These are phyloP conservation scores for Radopholus similis DNA, from an alignment of 1,140 invertebrate species.

Conservation along the genomic window DNA sequence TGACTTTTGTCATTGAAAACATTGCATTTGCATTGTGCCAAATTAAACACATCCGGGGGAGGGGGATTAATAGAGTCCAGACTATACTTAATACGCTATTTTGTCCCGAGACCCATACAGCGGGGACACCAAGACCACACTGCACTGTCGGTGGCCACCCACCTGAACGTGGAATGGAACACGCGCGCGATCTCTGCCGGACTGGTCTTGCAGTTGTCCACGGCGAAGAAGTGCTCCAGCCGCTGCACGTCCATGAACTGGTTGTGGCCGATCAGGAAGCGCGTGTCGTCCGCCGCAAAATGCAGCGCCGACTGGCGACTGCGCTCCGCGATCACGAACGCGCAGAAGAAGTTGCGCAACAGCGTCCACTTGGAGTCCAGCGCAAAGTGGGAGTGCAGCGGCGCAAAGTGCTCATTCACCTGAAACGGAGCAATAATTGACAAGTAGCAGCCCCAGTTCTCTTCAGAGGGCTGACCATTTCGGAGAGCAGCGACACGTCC, in stretches of 20 bases:
- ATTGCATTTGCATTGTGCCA: background rate
- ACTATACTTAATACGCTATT: too few species aligned
- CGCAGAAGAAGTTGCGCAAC: slow-evolving; percentile 37
- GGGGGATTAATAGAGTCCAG: too few species aligned
- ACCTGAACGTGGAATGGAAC: slow-evolving; percentile 28
- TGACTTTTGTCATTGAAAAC: background rate
- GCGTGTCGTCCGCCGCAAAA: slow-evolving; percentile 24
- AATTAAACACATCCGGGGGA: background rate
- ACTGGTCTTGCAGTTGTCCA: slow-evolving; percentile 26
- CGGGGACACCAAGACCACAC: too few species aligned
- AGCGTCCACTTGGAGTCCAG: slow-evolving; percentile 18
- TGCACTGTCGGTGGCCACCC: too few species aligned
- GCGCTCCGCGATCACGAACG: slow-evolving; percentile 21
- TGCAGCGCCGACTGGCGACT: background rate
- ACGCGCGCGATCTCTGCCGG: slow-evolving; percentile 24
- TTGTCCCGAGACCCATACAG: too few species aligned
- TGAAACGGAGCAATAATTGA: background rate
- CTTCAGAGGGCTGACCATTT: slow-evolving; percentile 26
- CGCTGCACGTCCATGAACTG: slow-evolving; percentile 21
- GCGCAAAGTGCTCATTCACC: background rate
- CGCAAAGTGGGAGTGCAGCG: slow-evolving; percentile 1
- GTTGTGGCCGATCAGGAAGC: slow-evolving; percentile 9
- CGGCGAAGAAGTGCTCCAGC: slow-evolving; percentile 25
- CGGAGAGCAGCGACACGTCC: slow-evolving; percentile 23
- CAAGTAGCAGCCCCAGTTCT: too few species aligned